Conservation (phyloP, 2,113 vertebrate genomes). For the Leuciscus idus region DNA sequence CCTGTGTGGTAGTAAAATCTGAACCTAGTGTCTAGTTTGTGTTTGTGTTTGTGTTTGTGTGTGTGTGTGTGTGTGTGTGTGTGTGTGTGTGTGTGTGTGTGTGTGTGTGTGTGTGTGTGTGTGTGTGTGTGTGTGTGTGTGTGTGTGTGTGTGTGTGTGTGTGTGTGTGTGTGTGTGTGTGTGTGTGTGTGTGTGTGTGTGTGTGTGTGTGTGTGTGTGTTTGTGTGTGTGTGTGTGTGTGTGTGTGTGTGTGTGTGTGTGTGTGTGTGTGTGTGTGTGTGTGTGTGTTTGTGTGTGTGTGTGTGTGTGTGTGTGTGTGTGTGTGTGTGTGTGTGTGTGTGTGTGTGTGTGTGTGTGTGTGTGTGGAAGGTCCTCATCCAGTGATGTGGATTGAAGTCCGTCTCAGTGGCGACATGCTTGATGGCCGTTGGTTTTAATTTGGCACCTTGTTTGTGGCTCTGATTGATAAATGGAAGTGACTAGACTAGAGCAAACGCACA, state of each 20-base stretch:
- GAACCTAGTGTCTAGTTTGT: too few species aligned
- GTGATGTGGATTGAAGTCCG: background rate
- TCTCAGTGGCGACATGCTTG: conserved; percentile 9
- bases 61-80: too few species aligned
- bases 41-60: background rate
- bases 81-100: background rate
- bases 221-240: background rate
- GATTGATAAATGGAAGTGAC: conserved; percentile 5
- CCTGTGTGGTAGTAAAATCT: background rate
- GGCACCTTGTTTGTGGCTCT: conserved; percentile 24
- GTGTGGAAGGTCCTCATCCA: background rate
- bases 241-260: background rate
- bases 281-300: background rate
- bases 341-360: background rate
- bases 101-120: too few species aligned
- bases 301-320: too few species aligned
- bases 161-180: background rate
- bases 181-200: too few species aligned
- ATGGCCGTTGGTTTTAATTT: conserved; percentile 6
- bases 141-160: background rate
- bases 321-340: background rate
- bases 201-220: background rate
- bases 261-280: too few species aligned
- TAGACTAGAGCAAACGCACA: background rate
- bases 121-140: background rate